Evolutionary conservation across 2,888 invertebrate species (phyloP), one percentile per base, ranked within the genome.

Genomic region (Drosophila nigritarsus): DNA sequence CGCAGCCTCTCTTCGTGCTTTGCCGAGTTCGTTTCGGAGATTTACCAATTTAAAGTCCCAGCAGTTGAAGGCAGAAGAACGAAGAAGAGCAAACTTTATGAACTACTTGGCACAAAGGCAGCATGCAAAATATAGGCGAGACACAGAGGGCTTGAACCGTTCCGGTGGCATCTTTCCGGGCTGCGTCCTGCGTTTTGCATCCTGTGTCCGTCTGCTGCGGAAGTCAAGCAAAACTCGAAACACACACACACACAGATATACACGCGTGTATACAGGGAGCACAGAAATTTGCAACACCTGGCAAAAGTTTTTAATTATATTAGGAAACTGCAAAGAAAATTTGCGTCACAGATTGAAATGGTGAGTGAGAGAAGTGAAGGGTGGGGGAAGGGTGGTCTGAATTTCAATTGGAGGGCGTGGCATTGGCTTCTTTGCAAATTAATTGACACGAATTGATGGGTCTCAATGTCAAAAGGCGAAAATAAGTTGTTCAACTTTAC

Each of bases 241-340:
- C 56, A 68, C 62, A 64, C 54, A 61, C 40, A 59, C 36, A 45
- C 53, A 36, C 24, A 45, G 45, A 45, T 36, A 34, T 38, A 32
- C 15, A 42, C 29, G 24, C 34, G 30, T 30, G 24, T 36, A 30
- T 30, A 68, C 56, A 78, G 56, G 56, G 65, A 50, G 82, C 70
- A 71, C 45, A 72, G 75, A 85, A 89, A 83, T 90, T 89, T 86
- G 80, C 87, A 91, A 89, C 91, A 90, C 89, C 90, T 91, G 89
- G 83, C 78, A 82, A 91, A 91, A 91, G 92, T 91, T 91, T 91
- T 91, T 91, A 91, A 91, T 91, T 91, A 91, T 90, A 89, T 91
- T 91, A 91, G 85, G 79, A 80, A 83, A 91, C 86, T 83, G 86
- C 73, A 83, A 73, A 75, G 81, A 81, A 78, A 78, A 76, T 78